Conservation (phyloP, 53 echinoderm and acorn worm genomes). For the Zoroaster sp. region DNA sequence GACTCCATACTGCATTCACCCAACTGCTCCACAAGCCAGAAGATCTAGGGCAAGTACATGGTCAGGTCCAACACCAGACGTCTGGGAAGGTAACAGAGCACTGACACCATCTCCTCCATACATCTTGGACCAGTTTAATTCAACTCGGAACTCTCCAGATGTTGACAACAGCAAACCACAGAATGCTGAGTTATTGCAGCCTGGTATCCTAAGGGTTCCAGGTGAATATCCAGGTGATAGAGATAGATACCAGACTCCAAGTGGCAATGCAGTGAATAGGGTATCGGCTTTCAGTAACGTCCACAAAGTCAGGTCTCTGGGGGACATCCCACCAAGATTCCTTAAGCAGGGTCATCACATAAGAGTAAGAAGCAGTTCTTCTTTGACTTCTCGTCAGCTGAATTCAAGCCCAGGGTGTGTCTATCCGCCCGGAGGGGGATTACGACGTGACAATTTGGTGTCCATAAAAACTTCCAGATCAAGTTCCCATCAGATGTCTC, state of each 20-base stretch:
- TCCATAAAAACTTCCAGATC: too few relatives aligned
- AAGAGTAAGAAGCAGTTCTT: not conserved
- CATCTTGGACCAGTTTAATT: not conserved
- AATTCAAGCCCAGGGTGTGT: not conserved
- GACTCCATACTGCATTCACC: conserved; percentile 15
- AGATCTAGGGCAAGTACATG: not conserved
- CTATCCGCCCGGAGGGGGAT: not conserved
- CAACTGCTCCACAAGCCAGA: not conserved
- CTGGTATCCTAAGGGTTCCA: not conserved
- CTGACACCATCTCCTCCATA: not conserved
- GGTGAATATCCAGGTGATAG: conserved; percentile 17
- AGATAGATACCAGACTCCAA: not conserved
- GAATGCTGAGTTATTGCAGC: not conserved
- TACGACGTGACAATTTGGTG: not conserved
- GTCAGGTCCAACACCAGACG: conserved; percentile 16
- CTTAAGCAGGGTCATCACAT: not conserved
- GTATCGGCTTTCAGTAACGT: not conserved
- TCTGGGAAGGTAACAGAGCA: not conserved
- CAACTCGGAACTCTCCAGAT: not conserved
- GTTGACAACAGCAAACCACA: not conserved
- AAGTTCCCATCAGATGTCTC: not conserved
- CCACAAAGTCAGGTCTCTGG: not conserved
- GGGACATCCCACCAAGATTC: conserved; percentile 22
- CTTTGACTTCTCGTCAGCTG: not conserved
- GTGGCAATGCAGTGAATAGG: not conserved